Evolutionary conservation across 1,140 invertebrate species (phyloP), one percentile per base, ranked within the genome.

Genomic region (Zaprionus lachaisei): DNA sequence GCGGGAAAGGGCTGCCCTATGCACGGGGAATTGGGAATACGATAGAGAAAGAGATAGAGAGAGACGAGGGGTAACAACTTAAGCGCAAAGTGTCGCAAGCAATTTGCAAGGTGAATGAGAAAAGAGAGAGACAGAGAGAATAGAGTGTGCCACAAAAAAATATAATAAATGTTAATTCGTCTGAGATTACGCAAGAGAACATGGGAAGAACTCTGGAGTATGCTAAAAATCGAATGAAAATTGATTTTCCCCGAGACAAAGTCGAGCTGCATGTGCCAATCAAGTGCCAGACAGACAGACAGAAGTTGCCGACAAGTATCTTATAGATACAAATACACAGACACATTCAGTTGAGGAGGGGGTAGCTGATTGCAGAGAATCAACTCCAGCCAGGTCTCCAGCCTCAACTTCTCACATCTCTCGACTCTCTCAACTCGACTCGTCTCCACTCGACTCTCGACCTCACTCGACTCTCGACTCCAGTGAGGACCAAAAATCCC

Each of bases 401-500:
- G 69, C 4, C 38, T 63, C 31, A 38, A 60, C 51, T 41, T 67
- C 49, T 44, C 60, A n/a, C 12, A 2, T 6, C 15, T 14, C 38
- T 5, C 38, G 1, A 2, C 15, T 41, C 17, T 15, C 38, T 41
- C 14, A 5, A 44, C 11, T 51, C 24, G 24, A 26, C 47, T 41
- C 38, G 12, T n/a, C 14, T n/a, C 15, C 15, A 5, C 12, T 41
- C 9, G 9, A 11, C 38, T 41, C 4, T 41, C 15, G 12, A 41
- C 38, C 6, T 9, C 15, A 44, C 41, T 44, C 41, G 41, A 44
- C 41, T 44, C n/a, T 17, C n/a, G 41, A 44, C 41, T 17, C n/a
- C 41, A 67, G 72, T 64, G 56, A 79, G 79, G 66, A 90, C 74
- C 85, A 68, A 85, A 92, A 92, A 92, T 92, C 91, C 91, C 91